These are phyloP conservation scores for Siphlonurus alternatus DNA, from an alignment of 2,888 invertebrate genomes.

Conservation along the genomic window DNA sequence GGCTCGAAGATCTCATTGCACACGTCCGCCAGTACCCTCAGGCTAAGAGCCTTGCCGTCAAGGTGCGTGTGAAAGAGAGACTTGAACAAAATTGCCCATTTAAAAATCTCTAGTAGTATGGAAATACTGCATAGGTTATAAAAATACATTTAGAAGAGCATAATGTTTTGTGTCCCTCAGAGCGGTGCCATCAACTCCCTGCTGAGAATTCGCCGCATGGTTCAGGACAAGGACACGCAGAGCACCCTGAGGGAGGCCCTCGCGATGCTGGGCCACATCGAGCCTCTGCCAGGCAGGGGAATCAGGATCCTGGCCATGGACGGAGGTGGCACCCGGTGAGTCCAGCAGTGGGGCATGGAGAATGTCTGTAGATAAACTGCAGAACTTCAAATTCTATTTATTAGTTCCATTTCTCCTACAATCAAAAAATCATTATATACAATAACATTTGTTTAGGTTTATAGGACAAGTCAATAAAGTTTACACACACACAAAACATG, in stretches of 20 bases:
- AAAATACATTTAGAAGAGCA: not conserved
- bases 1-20: conserved; percentile 49
- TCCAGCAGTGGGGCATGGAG: conserved; percentile 3
- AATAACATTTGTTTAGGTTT: too few species aligned
- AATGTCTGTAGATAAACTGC: too few species aligned
- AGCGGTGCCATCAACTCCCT: conserved; percentile 50
- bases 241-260: conserved; percentile 37
- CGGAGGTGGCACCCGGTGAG: conserved; percentile 63
- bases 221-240: conserved; percentile 23
- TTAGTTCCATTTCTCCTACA: too few species aligned
- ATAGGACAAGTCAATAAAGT: too few species aligned
- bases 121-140: not conserved
- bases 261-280: conserved; percentile 51
- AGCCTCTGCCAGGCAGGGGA: conserved; percentile 51
- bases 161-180: conserved; percentile 22
- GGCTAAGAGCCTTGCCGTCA: conserved; percentile 51
- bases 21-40: conserved; percentile 62
- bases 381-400: too few species aligned
- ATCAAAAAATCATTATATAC: too few species aligned
- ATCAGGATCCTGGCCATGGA: conserved; percentile 71
- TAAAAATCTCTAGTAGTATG: too few species aligned
- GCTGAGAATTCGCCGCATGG: conserved; percentile 32
- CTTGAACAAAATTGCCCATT: too few species aligned
- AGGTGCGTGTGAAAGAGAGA: conserved; percentile 29
- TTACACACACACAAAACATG: too few species aligned